A percentile compares a stretch with the other conserved stretches of the same genome.
Conservation (phyloP, 2,113 vertebrate species). For the Platanista minor region DNA sequence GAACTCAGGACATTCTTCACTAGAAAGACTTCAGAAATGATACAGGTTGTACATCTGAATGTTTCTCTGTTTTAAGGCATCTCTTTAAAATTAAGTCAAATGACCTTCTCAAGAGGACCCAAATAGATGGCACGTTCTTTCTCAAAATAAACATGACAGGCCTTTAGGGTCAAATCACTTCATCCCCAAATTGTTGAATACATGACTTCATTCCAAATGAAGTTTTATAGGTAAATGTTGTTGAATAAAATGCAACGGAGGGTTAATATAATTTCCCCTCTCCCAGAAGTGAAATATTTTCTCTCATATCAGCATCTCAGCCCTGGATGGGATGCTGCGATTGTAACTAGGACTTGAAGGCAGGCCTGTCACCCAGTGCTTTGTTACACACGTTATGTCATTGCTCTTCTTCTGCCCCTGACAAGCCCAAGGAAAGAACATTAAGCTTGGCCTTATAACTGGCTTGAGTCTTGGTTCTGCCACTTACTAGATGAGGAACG, state of each 20-base stretch:
- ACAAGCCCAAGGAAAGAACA: not conserved
- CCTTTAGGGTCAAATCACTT: not conserved
- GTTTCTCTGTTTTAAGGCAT: not conserved
- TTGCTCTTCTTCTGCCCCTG: not conserved
- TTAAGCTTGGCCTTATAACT: not conserved
- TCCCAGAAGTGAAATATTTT: not conserved
- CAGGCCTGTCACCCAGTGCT: not conserved
- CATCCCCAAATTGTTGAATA: not conserved
- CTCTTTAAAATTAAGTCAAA: not conserved
- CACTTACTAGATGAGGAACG: not conserved
- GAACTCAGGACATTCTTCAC: not conserved
- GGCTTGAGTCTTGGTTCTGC: not conserved
- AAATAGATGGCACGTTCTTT: not conserved
- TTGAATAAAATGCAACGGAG: not conserved
- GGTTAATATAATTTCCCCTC: not conserved
- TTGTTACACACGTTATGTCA: too few species aligned
- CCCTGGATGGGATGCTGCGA: not conserved
- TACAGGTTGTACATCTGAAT: not conserved
- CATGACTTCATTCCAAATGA: not conserved
- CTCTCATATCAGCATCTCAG: not conserved
- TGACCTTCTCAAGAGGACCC: not conserved
- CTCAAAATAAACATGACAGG: not conserved
- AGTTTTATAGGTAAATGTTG: not conserved
- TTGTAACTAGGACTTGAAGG: not conserved
- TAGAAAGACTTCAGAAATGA: not conserved